These are phyloP conservation scores for Micrasema longulum DNA, from an alignment of 1,140 invertebrate species.

Conservation along the genomic window DNA sequence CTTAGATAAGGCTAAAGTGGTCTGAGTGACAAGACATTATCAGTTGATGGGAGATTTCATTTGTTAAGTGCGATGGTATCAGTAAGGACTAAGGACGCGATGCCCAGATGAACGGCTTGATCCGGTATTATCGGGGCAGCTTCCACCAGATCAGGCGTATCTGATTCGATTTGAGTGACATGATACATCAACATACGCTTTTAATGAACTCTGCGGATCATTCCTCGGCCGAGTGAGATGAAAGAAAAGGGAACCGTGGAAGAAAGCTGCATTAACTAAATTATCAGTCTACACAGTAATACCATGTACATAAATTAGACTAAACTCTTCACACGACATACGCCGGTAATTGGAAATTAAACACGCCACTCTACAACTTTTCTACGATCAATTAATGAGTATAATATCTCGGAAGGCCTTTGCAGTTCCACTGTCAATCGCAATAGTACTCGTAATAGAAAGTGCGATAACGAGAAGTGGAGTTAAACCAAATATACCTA, in stretches of 20 bases:
- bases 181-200: constrained; percentile 27
- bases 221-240: neutral
- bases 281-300: too few relatives aligned
- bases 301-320: too few relatives aligned
- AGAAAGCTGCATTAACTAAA: too few relatives aligned
- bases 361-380: too few relatives aligned
- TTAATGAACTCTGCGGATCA: constrained; percentile 1
- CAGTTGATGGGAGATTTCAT: constrained; percentile 18
- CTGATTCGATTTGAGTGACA: constrained; percentile 34
- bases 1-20: neutral
- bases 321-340: too few relatives aligned
- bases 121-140: constrained; percentile 6
- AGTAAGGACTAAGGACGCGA: neutral
- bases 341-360: too few relatives aligned
- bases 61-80: constrained; percentile 38
- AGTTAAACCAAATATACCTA: too few relatives aligned
- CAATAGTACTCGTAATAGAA: too few relatives aligned
- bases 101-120: neutral
- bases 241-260: neutral
- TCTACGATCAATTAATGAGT: too few relatives aligned
- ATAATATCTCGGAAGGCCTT: too few relatives aligned
- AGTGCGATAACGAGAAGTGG: too few relatives aligned
- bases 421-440: too few relatives aligned
- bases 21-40: constrained; percentile 8
- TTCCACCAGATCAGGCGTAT: constrained; percentile 11